These are phyloP conservation scores for Ornithoptera alexandrae DNA, from an alignment of 2,888 invertebrate species.

Conservation along the genomic window DNA sequence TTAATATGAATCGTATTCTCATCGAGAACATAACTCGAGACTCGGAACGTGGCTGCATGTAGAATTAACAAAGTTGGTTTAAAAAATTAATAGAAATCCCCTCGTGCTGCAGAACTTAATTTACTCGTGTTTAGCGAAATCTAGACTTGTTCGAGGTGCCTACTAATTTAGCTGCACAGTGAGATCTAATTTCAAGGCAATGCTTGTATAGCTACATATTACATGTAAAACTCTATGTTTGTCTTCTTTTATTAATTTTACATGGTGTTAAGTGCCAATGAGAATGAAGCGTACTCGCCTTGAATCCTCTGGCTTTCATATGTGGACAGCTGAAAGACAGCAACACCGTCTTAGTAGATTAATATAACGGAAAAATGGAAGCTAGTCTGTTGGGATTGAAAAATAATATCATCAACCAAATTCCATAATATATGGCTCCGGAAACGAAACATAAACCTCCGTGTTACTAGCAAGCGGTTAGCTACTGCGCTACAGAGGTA, in stretches of 20 bases:
- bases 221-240: neutral
- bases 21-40: constrained; percentile 25
- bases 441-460: no score
- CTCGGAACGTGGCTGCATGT: constrained; percentile 24
- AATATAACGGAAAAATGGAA: no score
- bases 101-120: constrained; percentile 41
- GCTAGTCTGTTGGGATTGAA: no score
- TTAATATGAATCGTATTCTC: no score
- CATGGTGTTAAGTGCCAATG: neutral
- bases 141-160: constrained; percentile 34
- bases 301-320: no score
- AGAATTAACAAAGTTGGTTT: constrained; percentile 41
- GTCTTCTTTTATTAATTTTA: neutral
- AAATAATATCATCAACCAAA: no score
- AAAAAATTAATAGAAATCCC: constrained; percentile 44
- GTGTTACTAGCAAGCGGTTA: no score
- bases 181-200: constrained; percentile 36
- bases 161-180: constrained; percentile 38
- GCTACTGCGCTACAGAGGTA: no score
- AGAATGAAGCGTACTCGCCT: no score
- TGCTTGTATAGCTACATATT: constrained; percentile 19
- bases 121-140: constrained; percentile 37
- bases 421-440: no score
- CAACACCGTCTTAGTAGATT: no score
- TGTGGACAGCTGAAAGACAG: no score